Evolutionary conservation across 1,140 invertebrate genomes (phyloP).

Genomic region (Cardiocondyla obscurior): DNA sequence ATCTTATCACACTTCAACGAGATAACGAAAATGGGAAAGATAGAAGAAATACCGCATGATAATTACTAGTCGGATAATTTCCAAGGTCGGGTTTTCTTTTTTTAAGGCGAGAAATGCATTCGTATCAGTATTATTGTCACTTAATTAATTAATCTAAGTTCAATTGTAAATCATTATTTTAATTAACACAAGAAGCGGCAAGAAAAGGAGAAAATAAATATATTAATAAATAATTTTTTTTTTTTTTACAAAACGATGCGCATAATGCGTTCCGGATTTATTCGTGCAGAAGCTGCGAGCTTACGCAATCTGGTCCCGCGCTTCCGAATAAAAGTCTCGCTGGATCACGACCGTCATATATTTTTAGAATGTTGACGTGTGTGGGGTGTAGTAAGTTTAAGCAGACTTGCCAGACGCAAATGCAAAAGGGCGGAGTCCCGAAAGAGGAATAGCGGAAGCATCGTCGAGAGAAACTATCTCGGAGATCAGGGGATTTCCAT

Average conservation of each 20-base stretch:
- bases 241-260: too few species aligned
- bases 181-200: neutral
- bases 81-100: too few species aligned
- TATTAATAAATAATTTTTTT: neutral
- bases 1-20: neutral
- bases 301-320: conserved; percentile 71
- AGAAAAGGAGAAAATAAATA: neutral
- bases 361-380: conserved; percentile 77
- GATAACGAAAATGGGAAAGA: neutral
- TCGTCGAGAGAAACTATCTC: neutral
- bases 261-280: conserved; percentile 58
- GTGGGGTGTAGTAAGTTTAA: neutral
- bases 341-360: conserved; percentile 75
- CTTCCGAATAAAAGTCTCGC: conserved; percentile 70
- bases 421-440: conserved; percentile 20
- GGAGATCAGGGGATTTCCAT: neutral
- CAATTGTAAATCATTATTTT: too few species aligned
- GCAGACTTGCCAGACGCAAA: conserved; percentile 2
- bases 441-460: neutral
- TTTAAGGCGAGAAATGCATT: neutral
- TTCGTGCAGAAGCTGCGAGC: conserved; percentile 48
- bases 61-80: conserved; percentile 14
- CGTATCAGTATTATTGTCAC: neutral
- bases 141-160: neutral
- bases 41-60: neutral